Percentiles rank a stretch among this genome's conserved stretches.
phyloP scores from a whole-genome alignment of 2,113 vertebrate species.

The Gopherus flavomarginatus region DNA sequence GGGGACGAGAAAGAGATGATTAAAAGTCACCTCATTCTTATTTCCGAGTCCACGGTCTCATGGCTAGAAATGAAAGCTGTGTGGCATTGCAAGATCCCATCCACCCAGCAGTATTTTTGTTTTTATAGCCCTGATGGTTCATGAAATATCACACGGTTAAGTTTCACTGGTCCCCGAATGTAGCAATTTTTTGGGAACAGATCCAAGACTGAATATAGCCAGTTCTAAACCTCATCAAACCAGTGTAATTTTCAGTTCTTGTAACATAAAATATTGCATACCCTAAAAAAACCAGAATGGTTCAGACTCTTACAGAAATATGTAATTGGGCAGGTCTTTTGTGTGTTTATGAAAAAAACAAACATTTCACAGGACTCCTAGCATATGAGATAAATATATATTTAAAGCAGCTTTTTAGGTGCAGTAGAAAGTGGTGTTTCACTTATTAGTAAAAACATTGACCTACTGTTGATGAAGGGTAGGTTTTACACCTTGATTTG shows the following conservation, averaged over 20 bases:
- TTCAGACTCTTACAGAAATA: neutral
- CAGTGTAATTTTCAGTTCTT: neutral
- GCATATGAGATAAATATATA: fast-evolving
- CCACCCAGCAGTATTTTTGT: too few relatives aligned
- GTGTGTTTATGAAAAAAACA: fast-evolving
- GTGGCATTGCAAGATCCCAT: too few relatives aligned
- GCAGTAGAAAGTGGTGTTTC: neutral
- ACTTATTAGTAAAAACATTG: neutral
- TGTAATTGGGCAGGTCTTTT: neutral
- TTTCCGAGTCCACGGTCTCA: too few relatives aligned
- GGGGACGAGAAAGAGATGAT: neutral
- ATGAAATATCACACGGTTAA: too few relatives aligned
- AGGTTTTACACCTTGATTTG: neutral
- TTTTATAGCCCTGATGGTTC: too few relatives aligned
- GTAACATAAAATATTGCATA: neutral
- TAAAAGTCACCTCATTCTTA: too few relatives aligned
- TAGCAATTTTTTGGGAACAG: too few relatives aligned
- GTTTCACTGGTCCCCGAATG: too few relatives aligned
- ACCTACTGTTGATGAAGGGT: neutral
- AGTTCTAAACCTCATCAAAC: neutral
- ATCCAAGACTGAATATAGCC: too few relatives aligned
- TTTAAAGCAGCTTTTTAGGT: neutral
- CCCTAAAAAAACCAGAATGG: fast-evolving
- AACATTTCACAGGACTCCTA: fast-evolving
- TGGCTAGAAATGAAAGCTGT: too few relatives aligned